These are phyloP conservation scores for Coryphaenoides rupestris DNA, from an alignment of 2,113 vertebrate genomes.

Conservation along the genomic window DNA sequence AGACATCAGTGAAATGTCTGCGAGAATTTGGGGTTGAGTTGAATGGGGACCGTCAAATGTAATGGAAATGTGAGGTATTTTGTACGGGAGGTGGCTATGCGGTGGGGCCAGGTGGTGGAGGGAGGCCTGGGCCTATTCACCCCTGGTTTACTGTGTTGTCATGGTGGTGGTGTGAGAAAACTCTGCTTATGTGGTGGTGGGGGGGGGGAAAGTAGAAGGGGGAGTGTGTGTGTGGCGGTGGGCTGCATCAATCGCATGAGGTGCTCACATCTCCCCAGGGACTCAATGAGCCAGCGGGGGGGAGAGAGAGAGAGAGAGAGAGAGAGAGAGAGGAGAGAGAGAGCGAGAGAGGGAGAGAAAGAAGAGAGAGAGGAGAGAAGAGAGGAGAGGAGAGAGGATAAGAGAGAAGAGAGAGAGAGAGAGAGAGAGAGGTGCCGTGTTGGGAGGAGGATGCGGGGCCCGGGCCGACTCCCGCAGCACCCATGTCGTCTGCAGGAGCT, in stretches of 20 bases:
- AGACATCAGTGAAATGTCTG: conserved; percentile 17
- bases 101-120: conserved; percentile 1
- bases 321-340: too few species aligned
- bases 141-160: conserved; percentile 24
- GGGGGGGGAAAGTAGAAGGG: conserved; percentile 17
- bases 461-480: too few species aligned
- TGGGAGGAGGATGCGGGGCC: too few species aligned
- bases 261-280: conserved; percentile 37
- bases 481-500: too few species aligned
- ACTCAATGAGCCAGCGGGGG: conserved; percentile 44
- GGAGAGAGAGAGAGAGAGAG: too few species aligned
- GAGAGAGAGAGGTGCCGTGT: too few species aligned
- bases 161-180: conserved; percentile 23
- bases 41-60: conserved; percentile 24
- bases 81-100: conserved; percentile 21
- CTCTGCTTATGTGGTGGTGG: too few species aligned
- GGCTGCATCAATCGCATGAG: conserved; percentile 35
- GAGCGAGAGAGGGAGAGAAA: neutral
- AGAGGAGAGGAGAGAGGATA: too few species aligned
- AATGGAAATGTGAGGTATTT: conserved; percentile 35
- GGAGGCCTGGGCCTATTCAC: conserved; percentile 13
- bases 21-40: conserved; percentile 2
- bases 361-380: neutral
- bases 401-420: too few species aligned
- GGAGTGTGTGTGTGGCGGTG: conserved; percentile 29